Evolutionary conservation across 2,888 invertebrate species (phyloP), one percentile per base, ranked within the genome.

Genomic region (Epirrhoe alternata): DNA sequence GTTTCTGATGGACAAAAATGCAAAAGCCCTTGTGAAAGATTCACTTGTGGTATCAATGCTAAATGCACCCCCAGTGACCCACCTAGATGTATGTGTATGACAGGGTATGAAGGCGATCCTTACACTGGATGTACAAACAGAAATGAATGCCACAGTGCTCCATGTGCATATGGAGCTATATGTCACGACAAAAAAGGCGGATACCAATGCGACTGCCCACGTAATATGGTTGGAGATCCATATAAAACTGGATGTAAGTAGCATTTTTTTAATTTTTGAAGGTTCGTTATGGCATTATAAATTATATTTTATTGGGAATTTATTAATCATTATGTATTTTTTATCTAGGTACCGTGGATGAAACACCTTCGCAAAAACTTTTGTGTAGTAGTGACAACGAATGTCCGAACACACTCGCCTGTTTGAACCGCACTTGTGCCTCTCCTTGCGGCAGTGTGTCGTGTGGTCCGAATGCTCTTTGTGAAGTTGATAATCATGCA

Each of bases 1-100:
- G 95, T 96, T 8, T 94, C 94, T 17, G 97, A 98, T 81, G 96
- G 95, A 42, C 97, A 97, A 83, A 96, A 96, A 83, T 98, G 98
- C 84, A 98, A 98, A 90, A 98, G 97, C 92, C 98, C 98, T 6
- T 98, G 98, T 84, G 97, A 98, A 86, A 94, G 98, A 68, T 97
- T 97, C 84, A 96, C 96, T 7, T 98, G 98, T 78, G 98, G 98
- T 38, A 96, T 98, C 56, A 98, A 98, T 83, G 96, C 98, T 4
- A 97, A 97, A 88, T 98, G 98, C 84, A 97, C 97, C 0, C 97
- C 97, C 0, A 96, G 96, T 67, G 97, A 98, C 88, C 98, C 98
- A 7, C 98, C 98, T 0, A 96, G 95, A 78, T 98, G 98, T 83
- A 96, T 97, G 95, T 98, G 98, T 85, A 95, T 96, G 87, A 94